These are phyloP conservation scores for Coptodon bakossiorum DNA, from an alignment of 2,113 vertebrate species.

Conservation along the genomic window DNA sequence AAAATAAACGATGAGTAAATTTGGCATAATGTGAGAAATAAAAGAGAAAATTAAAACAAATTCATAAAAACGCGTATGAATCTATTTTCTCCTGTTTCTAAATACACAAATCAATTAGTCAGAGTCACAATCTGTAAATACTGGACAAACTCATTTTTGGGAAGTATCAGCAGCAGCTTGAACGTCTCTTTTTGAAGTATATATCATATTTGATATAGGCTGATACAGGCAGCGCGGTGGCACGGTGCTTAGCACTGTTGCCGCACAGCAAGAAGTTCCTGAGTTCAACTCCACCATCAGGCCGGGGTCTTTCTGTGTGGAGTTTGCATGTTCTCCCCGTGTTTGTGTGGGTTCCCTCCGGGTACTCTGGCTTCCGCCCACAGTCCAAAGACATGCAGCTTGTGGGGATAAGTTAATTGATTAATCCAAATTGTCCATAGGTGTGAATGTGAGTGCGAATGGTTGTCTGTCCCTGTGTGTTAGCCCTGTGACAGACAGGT, in stretches of 20 bases:
- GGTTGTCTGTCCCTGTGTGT: not conserved
- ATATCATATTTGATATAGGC: not conserved
- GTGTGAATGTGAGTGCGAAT: fast-evolving
- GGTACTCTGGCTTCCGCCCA: not conserved
- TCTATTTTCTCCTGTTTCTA: not conserved
- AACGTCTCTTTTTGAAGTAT: not conserved
- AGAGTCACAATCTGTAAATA: not conserved
- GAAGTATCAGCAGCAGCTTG: not conserved
- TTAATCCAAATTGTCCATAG: fast-evolving
- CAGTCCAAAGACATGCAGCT: fast-evolving
- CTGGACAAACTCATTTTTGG: not conserved
- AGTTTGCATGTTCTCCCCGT: fast-evolving
- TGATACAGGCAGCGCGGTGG: fast-evolving
- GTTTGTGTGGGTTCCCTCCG: fast-evolving
- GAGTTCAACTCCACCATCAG: not conserved
- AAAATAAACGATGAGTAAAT: not conserved
- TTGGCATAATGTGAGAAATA: not conserved
- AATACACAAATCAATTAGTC: not conserved
- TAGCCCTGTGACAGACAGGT: fast-evolving
- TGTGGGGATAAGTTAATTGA: fast-evolving
- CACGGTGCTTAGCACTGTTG: not conserved
- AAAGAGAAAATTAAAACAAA: not conserved
- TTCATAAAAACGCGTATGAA: not conserved
- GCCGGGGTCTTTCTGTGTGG: not conserved
- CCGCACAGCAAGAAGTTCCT: fast-evolving